These are phyloP conservation scores for Spilarctia lutea DNA, from an alignment of 2,888 invertebrate genomes.

Conservation along the genomic window DNA sequence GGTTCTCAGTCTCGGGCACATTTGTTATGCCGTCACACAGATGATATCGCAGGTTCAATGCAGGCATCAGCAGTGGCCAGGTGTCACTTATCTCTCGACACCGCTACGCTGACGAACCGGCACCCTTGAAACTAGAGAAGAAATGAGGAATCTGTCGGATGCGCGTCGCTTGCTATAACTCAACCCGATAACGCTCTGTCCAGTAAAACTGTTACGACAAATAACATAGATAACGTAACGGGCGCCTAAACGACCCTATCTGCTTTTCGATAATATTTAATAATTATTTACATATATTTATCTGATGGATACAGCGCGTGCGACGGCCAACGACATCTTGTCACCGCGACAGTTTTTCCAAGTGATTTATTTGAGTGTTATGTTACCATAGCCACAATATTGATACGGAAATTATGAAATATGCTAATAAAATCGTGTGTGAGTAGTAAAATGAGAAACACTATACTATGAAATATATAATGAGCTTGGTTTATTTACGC, in stretches of 20 bases:
- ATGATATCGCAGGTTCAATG: conserved; percentile 49
- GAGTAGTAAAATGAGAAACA: conserved; percentile 35
- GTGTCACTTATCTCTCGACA: conserved; percentile 65
- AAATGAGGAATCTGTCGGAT: conserved; percentile 63
- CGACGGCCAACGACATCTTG: conserved; percentile 66
- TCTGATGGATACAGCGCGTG: conserved; percentile 80
- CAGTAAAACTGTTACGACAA: conserved; percentile 82
- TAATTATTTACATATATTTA: conserved; percentile 84
- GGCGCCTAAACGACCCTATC: conserved; percentile 83
- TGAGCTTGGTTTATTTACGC: conserved; percentile 41
- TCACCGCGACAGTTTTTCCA: conserved; percentile 63
- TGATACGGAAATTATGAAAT: conserved; percentile 55
- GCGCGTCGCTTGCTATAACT: conserved; percentile 74
- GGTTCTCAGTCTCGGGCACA: conserved; percentile 32
- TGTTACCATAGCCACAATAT: conserved; percentile 54
- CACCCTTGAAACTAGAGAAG: conserved; percentile 74
- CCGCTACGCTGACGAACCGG: conserved; percentile 52
- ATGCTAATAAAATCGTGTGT: conserved; percentile 45
- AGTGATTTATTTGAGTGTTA: conserved; percentile 67
- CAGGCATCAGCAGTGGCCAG: conserved; percentile 49
- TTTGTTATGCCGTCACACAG: conserved; percentile 45
- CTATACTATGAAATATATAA: conserved; percentile 42
- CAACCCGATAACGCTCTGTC: conserved; percentile 78
- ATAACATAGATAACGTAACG: conserved; percentile 82
- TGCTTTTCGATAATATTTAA: conserved; percentile 82